phyloP scores from a whole-genome alignment of 2,113 vertebrate genomes.

The Centropus unirufus region DNA sequence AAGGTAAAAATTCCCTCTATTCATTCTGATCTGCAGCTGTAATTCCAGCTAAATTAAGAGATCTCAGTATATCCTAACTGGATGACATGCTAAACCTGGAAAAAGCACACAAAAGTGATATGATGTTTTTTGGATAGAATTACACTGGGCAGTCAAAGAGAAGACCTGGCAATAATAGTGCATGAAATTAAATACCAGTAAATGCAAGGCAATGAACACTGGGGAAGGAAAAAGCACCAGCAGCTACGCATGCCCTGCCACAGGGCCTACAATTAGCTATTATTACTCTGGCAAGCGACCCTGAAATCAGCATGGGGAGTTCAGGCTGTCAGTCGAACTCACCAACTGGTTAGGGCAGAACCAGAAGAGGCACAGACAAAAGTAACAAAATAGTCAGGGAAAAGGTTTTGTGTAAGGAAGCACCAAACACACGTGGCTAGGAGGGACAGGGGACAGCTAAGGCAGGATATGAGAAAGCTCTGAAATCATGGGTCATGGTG shows the following conservation, averaged over 20 bases:
- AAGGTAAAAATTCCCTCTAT: not conserved
- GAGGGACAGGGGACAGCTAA: not conserved
- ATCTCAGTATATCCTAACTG: not conserved
- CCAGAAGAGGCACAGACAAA: not conserved
- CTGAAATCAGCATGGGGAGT: not conserved
- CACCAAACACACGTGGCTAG: not conserved
- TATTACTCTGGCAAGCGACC: not conserved
- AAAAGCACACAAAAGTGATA: not conserved
- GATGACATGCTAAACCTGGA: not conserved
- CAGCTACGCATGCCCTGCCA: not conserved
- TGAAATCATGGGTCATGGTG: not conserved
- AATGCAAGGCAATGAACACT: not conserved
- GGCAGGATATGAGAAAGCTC: not conserved
- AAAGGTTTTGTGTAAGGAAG: not conserved
- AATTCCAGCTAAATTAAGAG: not conserved
- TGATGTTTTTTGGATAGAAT: not conserved
- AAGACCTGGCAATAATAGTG: not conserved
- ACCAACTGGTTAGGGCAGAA: not conserved
- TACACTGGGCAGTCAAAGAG: not conserved
- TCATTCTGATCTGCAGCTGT: not conserved
- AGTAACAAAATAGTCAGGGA: not conserved
- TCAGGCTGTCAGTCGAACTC: not conserved
- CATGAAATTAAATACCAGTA: not conserved
- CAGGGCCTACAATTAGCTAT: not conserved
- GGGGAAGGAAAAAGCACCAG: not conserved